Base-by-base conservation (phyloP, 2,888 invertebrate genomes). In the Drosophila incognita region DNA sequence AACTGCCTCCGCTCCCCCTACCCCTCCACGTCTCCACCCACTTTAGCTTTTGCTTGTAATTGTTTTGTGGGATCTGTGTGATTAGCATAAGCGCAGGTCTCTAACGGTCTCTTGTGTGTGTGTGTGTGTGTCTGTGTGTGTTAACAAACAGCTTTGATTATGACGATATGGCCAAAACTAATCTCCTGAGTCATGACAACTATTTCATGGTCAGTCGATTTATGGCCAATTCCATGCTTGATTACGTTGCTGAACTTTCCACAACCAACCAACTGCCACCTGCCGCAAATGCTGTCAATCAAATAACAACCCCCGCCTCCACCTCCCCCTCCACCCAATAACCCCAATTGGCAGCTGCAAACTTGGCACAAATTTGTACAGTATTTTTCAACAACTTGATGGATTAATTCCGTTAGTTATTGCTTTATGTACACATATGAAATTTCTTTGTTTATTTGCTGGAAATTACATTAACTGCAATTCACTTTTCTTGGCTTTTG, bases 391-490 rank as follows among this genome's bases (percentile, higher is more conserved):
- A 36, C 54, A 54, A 36, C 18, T 54, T 18, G n/a, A 38, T 54
- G 36, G 54, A 27, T 62, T 35, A 46, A 59, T 68, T 68, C 71
- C 76, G 83, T 69, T 54, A 74, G 53, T 48, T 31, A 42, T 49
- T 33, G 40, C 40, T 46, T 21, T n/a, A 48, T 48, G 7, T 21
- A n/a, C 7, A 18, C 27, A 11, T 52, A 21, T 18, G 21, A 52
- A 75, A 53, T 64, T 54, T 51, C 21, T 33, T 60, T 29, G 56
- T 38, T 69, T 54, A 74, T 87, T 81, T 85, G 68, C 72, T 69
- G 69, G 75, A 79, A 83, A 74, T 74, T 79, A 81, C 76, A 71
- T 76, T 76, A 87, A 83, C 85, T 87, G 87, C 85, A 87, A 87
- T 86, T 87, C 87, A 86, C 85, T 86, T 87, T 85, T 85, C 38